A percentile compares a stretch with the other conserved stretches of the same genome.
Conservation (phyloP, 1,140 invertebrate species). For the Ips nitidus region DNA sequence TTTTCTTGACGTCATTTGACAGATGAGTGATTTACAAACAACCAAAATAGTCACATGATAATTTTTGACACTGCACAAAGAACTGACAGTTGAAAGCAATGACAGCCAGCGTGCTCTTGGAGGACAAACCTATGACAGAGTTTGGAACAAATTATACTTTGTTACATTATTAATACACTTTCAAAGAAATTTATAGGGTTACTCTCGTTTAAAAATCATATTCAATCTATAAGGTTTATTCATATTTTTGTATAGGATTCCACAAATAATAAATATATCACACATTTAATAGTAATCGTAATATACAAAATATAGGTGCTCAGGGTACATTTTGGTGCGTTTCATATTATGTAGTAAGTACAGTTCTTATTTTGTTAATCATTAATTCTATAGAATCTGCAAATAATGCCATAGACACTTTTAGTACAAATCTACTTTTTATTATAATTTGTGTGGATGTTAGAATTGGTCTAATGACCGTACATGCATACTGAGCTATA, state of each 20-base stretch:
- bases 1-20: no score
- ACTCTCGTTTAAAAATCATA: background rate
- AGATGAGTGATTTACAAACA: no score
- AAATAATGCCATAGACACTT: background rate
- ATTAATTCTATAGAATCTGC: conserved; percentile 2
- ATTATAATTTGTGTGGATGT: conserved; percentile 1
- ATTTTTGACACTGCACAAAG: no score
- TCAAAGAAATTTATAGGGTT: background rate
- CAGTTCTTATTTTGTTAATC: conserved; percentile 2
- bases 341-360: conserved; percentile 8
- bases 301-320: conserved; percentile 32
- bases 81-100: no score
- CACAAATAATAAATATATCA: conserved; percentile 31
- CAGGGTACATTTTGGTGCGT: conserved; percentile 24
- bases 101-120: no score
- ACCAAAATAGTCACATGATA: no score
- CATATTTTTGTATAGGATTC: conserved; percentile 30
- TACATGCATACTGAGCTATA: background rate
- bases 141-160: no score
- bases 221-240: conserved; percentile 1
- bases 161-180: no score
- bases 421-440: background rate
- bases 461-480: background rate
- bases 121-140: no score
- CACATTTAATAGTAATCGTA: conserved; percentile 21